phyloP scores from a whole-genome alignment of 2,113 vertebrate genomes.

The Xyrauchen texanus region DNA sequence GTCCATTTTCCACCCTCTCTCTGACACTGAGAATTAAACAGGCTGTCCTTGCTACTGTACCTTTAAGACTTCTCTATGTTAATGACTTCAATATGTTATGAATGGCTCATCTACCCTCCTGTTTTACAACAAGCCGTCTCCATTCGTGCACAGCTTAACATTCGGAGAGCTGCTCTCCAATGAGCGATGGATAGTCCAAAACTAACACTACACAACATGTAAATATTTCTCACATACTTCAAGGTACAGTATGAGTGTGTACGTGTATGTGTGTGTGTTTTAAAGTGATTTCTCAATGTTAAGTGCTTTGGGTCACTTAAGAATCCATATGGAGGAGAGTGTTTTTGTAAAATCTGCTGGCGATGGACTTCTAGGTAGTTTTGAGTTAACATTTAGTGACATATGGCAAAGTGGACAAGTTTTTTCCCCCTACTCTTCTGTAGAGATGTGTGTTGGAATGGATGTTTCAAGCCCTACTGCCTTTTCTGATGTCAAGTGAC shows the following conservation, averaged over 20 bases:
- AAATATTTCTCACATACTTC: not conserved
- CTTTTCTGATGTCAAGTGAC: slow-evolving; percentile 13
- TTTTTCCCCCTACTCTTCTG: too few species aligned
- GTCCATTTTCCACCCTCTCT: not conserved
- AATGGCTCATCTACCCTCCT: not conserved
- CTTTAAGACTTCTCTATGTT: not conserved
- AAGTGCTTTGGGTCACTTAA: slow-evolving; percentile 24
- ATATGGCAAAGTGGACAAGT: not conserved
- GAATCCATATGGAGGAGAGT: slow-evolving; percentile 5
- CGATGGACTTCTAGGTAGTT: slow-evolving; percentile 12
- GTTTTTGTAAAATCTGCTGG: slow-evolving; percentile 2
- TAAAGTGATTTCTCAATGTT: slow-evolving; percentile 11
- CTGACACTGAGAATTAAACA: not conserved
- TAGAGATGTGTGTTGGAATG: not conserved
- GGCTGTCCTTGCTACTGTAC: not conserved
- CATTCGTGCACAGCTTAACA: too few species aligned
- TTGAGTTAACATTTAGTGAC: slow-evolving; percentile 31
- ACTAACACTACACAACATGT: not conserved
- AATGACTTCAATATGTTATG: not conserved
- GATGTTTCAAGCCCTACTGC: not conserved
- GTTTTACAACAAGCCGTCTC: not conserved
- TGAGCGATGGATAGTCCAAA: too few species aligned
- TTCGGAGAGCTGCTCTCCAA: too few species aligned
- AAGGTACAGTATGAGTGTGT: not conserved
- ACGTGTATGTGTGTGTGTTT: too few species aligned